phyloP scores from a whole-genome alignment of 2,113 vertebrate genomes.

The Ariopsis seemanni region DNA sequence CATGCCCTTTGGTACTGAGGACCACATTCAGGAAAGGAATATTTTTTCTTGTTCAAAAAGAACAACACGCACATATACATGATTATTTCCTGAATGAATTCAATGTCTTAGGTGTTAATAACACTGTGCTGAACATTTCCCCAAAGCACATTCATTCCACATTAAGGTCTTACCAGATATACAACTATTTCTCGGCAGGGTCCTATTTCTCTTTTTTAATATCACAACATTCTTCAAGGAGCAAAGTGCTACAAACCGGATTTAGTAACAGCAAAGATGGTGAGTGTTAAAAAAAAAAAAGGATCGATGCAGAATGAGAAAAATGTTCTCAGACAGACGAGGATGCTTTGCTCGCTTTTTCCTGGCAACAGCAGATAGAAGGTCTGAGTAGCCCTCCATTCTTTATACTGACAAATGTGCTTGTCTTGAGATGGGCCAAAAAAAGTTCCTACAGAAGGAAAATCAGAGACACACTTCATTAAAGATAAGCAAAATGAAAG shows the following conservation, averaged over 20 bases:
- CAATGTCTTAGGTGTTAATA: constrained; percentile 6
- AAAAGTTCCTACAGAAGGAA: constrained; percentile 13
- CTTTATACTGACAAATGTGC: constrained; percentile 11
- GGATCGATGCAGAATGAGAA: not conserved
- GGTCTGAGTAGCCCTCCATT: not conserved
- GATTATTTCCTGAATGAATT: not conserved
- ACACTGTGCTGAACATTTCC: not conserved
- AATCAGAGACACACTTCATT: constrained; percentile 32
- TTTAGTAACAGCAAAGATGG: not conserved
- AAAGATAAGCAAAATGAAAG: constrained; percentile 5
- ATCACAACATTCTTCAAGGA: not conserved
- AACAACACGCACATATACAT: not conserved
- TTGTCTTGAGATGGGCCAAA: constrained; percentile 8
- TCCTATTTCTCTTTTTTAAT: not conserved
- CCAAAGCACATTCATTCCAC: not conserved
- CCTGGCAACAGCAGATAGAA: not conserved
- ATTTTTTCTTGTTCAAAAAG: not conserved
- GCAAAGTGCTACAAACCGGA: constrained; percentile 1
- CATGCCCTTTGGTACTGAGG: not conserved
- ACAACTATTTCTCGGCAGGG: not conserved
- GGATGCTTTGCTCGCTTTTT: constrained; percentile 19
- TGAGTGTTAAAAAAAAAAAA: not conserved
- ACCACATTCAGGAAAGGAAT: not conserved
- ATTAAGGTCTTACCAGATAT: not conserved
- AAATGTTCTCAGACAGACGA: not conserved